phyloP scores from a whole-genome alignment of 2,888 invertebrate genomes.

The Pollenia labialis region DNA sequence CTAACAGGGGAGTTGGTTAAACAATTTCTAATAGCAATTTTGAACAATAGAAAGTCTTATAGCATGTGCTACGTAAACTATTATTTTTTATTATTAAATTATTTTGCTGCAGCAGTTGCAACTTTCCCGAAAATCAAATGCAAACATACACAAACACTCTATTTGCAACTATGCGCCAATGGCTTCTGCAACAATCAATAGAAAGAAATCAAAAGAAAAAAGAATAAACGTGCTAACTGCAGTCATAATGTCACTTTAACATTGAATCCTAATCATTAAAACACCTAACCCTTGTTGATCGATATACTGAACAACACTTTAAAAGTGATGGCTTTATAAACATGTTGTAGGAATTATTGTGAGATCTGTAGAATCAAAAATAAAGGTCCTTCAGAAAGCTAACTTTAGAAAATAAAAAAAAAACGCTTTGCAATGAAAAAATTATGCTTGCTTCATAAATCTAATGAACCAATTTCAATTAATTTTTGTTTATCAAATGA shows the following conservation, averaged over 20 bases:
- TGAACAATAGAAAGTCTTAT: conserved; percentile 16
- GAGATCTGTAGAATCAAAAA: not conserved
- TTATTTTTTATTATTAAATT: conserved; percentile 7
- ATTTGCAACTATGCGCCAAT: conserved; percentile 37
- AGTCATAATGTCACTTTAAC: conserved; percentile 64
- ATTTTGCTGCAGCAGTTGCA: not conserved
- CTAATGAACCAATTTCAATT: no score
- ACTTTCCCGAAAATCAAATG: not conserved
- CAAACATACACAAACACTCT: conserved; percentile 39
- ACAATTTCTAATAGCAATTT: conserved; percentile 29
- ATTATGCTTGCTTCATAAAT: no score
- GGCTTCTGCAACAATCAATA: conserved; percentile 37
- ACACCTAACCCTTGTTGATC: conserved; percentile 27
- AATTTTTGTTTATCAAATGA: no score
- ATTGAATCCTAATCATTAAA: conserved; percentile 51
- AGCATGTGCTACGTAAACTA: conserved; percentile 54
- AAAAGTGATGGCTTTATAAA: not conserved
- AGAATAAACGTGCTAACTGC: conserved; percentile 66
- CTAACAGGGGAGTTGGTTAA: conserved; percentile 38
- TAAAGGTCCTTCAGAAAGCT: no score
- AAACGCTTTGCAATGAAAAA: no score
- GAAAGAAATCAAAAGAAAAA: conserved; percentile 50
- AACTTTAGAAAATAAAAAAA: no score
- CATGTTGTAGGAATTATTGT: no score
- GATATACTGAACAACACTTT: not conserved